Evolutionary conservation across 2,797 vertebrate genomes (phyloP).

Genomic region (Myripristis jacobus): DNA sequence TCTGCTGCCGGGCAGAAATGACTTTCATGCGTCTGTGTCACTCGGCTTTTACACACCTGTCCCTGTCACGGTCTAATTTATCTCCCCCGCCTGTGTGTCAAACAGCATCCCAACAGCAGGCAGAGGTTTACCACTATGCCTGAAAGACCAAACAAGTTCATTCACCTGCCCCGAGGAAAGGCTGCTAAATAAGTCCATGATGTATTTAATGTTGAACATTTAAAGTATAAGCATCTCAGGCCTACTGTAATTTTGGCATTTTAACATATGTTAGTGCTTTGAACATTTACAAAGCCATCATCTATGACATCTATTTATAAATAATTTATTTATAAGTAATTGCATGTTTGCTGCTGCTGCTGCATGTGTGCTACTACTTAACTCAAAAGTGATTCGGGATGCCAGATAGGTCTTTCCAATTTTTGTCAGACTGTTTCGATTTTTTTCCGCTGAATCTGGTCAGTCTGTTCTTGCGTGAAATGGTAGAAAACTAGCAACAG

Average conservation of each 20-base stretch:
- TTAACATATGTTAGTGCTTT: neutral
- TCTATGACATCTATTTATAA: no score
- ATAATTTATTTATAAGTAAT: no score
- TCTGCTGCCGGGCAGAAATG: conserved; percentile 68
- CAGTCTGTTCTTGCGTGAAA: no score
- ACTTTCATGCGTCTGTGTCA: conserved; percentile 71
- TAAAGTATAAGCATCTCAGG: conserved; percentile 1
- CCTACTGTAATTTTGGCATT: conserved; percentile 7
- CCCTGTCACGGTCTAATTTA: conserved; percentile 58
- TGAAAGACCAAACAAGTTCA: conserved; percentile 8
- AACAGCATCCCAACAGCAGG: conserved; percentile 36
- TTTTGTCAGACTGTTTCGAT: no score
- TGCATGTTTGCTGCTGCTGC: no score
- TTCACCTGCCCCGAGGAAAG: conserved; percentile 6
- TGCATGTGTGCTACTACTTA: no score
- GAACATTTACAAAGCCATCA: no score
- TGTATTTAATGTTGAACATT: conserved; percentile 55
- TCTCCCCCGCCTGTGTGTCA: conserved; percentile 47
- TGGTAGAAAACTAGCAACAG: no score
- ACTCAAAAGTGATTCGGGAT: neutral
- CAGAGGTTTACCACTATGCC: conserved; percentile 14
- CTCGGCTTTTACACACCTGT: conserved; percentile 67
- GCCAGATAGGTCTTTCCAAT: no score
- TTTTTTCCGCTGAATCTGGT: no score
- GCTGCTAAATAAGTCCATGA: conserved; percentile 33